Percentiles rank a stretch among this genome's conserved stretches.
Evolutionary conservation across 2,888 invertebrate genomes (phyloP).

Genomic region (Conomelus anceps): DNA sequence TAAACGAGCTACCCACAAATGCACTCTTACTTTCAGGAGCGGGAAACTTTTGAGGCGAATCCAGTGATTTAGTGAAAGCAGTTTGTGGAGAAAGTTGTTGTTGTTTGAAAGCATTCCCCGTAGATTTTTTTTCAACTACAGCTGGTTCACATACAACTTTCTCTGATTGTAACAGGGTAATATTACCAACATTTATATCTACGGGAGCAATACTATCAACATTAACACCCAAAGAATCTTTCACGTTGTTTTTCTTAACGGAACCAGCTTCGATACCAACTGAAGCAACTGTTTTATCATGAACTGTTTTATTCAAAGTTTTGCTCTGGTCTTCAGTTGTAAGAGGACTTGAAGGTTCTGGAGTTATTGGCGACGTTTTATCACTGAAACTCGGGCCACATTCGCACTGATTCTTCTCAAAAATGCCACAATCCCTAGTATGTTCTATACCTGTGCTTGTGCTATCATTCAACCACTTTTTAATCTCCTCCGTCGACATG

Average conservation of each 20-base stretch:
- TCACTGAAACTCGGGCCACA: conserved; percentile 23
- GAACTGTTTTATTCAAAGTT: too few relatives aligned
- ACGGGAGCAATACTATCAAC: too few relatives aligned
- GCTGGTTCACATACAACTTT: not conserved
- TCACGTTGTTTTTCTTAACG: not conserved
- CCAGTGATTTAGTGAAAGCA: not conserved
- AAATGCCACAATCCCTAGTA: conserved; percentile 31
- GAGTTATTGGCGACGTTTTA: not conserved
- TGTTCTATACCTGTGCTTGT: conserved; percentile 31
- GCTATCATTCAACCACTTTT: conserved; percentile 33
- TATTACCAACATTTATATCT: too few relatives aligned
- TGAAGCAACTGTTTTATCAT: not conserved
- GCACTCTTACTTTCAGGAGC: not conserved
- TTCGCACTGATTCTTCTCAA: conserved; percentile 32
- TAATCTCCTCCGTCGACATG: conserved; percentile 33
- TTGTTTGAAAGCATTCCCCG: too few relatives aligned
- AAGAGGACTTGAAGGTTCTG: not conserved
- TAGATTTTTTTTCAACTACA: too few relatives aligned
- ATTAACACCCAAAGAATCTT: not conserved
- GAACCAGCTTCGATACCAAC: not conserved
- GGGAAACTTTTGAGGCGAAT: not conserved
- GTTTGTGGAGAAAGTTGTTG: not conserved
- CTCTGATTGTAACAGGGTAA: too few relatives aligned
- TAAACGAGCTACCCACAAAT: not conserved
- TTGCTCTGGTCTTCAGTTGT: not conserved